A percentile compares a stretch with the other conserved stretches of the same genome.
Conservation (phyloP, 2,113 vertebrate genomes). For the Macaca mulatta region DNA sequence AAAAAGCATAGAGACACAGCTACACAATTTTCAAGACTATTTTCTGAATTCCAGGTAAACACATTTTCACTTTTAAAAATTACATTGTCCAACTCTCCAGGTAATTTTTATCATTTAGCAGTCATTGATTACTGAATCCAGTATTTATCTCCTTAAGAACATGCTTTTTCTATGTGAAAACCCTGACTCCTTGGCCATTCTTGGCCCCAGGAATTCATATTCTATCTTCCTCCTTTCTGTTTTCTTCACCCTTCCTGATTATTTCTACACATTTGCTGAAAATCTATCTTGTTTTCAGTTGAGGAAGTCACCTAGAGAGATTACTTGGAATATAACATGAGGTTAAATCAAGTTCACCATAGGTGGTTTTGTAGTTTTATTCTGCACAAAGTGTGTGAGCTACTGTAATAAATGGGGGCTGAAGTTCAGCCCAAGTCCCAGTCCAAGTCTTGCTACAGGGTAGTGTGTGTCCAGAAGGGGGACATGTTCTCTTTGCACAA, state of each 20-base stretch:
- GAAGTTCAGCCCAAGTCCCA: background rate
- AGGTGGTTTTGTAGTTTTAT: background rate
- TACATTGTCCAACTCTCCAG: background rate
- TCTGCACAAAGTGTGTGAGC: background rate
- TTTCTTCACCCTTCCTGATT: background rate
- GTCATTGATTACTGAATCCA: background rate
- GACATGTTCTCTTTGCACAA: background rate
- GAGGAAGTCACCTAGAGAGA: background rate
- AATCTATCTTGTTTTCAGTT: background rate
- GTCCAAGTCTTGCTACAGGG: accelerated
- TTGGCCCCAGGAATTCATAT: background rate
- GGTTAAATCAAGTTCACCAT: background rate
- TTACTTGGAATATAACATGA: background rate
- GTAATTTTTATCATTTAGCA: background rate
- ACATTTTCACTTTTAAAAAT: background rate
- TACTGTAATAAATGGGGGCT: background rate
- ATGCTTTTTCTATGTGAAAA: background rate
- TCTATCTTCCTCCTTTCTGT: background rate
- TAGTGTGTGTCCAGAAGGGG: background rate
- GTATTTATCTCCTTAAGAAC: no score
- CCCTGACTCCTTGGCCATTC: background rate
- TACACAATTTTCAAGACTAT: background rate
- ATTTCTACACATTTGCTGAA: background rate
- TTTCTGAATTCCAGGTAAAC: background rate
- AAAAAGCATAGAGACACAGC: background rate